A percentile compares a stretch with the other conserved stretches of the same genome.
Conservation (phyloP, 1,140 invertebrate species). For the Batillaria attramentaria region DNA sequence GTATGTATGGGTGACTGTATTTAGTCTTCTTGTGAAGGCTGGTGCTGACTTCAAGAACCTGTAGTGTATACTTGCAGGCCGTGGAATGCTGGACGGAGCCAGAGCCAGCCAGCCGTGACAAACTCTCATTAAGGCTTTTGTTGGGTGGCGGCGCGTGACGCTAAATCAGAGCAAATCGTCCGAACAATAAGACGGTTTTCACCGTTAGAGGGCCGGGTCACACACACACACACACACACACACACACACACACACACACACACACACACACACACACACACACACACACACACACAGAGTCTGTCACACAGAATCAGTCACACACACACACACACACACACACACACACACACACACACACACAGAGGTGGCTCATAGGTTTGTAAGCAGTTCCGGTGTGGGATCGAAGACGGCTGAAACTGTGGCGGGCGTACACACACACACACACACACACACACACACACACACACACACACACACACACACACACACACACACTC, state of each 20-base stretch:
- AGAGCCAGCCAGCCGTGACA: background rate
- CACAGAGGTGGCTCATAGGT: no score
- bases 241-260: constrained; percentile 8
- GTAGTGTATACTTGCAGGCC: no score
- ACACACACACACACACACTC: background rate
- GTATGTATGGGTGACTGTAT: no score
- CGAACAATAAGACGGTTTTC: background rate
- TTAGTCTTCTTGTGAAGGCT: no score
- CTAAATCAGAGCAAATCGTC: background rate
- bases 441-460: background rate
- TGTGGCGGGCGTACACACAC: background rate
- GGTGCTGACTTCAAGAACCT: no score
- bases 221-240: background rate
- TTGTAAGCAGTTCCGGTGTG: no score
- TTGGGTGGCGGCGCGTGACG: background rate
- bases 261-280: background rate
- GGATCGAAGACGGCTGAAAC: no score
- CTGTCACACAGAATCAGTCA: background rate
- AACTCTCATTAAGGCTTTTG: background rate
- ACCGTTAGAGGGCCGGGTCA: background rate
- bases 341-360: background rate
- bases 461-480: background rate
- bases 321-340: background rate
- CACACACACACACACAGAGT: background rate
- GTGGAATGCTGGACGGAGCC: background rate